Evolutionary conservation across 2,797 vertebrate genomes (phyloP), one percentile per base, ranked within the genome.

Genomic region (Tiaroga cobitis): DNA sequence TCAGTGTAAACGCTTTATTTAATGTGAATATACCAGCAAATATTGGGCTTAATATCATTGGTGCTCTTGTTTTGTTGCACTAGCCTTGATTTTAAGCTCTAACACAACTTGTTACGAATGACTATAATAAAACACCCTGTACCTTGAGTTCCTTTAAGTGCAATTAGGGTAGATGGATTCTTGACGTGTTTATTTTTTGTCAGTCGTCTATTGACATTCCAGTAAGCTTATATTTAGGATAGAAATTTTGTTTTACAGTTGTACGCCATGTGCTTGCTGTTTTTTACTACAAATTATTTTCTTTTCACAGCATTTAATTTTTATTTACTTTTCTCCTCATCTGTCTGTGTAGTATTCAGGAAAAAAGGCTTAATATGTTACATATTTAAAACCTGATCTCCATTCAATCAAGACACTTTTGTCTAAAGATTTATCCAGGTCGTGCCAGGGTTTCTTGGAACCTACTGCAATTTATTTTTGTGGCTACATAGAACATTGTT

Each of bases 181-280:
- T 24, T 59, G 75, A 69, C 63, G 16, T 32, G n/a, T 65, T 63
- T 70, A 39, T 34, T 49, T 51, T 43, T 54, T 29, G 29, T 24
- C 46, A 18, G 56, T 77, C 5, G 67, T 39, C 69, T 29, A 3
- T 51, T 54, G 69, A 90, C 86, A 89, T 91, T 89, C 89, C 77
- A 81, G 29, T 70, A 19, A 56, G 68, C 73, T 85, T 85, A 32
- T 68, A 84, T 70, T 78, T n/a, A 34, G 59, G 26, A 67, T 24
- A 2, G 10, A 63, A 63, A 73, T 82, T 10, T 74, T 3, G 69
- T 82, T 82, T 39, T 69, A 70, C 2, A 46, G 8, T 37, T 80
- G 78, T 34, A 13, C 2, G 1, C 8, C 19, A 4, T 41, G 16
- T 70, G 46, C 3, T 59, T 63, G 37, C 56, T 19, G 59, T 63